Conservation (phyloP, 1,140 invertebrate genomes). For the Drosophila kepulauana region DNA sequence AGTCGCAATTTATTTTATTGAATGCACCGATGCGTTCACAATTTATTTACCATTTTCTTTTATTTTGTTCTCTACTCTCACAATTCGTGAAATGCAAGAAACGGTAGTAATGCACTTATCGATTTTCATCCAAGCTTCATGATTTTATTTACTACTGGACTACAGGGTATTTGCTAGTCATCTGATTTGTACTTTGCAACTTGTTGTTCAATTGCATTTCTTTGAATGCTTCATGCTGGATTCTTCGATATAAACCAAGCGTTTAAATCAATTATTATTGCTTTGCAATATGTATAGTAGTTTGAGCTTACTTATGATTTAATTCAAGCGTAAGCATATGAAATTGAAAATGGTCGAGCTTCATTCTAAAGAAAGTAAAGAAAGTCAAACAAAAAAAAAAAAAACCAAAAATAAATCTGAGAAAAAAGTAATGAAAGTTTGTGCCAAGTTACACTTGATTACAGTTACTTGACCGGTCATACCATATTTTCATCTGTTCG, state of each 20-base stretch:
- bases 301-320: not conserved
- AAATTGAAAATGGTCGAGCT: not conserved
- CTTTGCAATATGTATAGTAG: slow-evolving; percentile 2
- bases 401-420: too few species aligned
- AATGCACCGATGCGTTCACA: slow-evolving; percentile 49
- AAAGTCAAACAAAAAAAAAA: too few species aligned
- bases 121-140: not conserved
- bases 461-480: too few species aligned
- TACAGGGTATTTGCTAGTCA: too few species aligned
- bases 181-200: not conserved
- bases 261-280: slow-evolving; percentile 38
- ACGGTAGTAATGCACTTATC: not conserved
- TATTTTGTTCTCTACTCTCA: not conserved
- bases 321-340: not conserved
- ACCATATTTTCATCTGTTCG: too few species aligned
- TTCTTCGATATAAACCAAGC: slow-evolving; percentile 16
- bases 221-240: not conserved
- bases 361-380: too few species aligned
- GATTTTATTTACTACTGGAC: too few species aligned
- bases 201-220: not conserved
- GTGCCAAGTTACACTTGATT: too few species aligned
- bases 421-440: too few species aligned
- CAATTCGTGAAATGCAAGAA: not conserved
- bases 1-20: slow-evolving; percentile 64
- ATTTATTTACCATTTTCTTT: slow-evolving; percentile 55